These are phyloP conservation scores for Adelognathus sp. DNA, from an alignment of 2,888 invertebrate species.

Conservation along the genomic window DNA sequence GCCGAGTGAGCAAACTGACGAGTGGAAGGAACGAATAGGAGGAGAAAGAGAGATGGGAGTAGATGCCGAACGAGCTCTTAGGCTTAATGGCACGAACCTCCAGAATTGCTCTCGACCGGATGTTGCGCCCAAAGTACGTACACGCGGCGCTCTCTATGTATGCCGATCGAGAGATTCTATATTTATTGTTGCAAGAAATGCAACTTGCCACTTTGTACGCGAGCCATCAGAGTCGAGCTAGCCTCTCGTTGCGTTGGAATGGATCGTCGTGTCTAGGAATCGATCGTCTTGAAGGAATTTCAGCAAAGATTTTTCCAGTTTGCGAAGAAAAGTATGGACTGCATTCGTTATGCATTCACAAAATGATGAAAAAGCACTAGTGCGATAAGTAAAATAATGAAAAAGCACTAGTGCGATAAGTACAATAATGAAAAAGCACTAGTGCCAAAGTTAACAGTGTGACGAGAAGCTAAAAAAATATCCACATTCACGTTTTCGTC, in stretches of 20 bases:
- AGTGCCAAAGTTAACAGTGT: too few species aligned
- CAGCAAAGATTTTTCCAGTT: too few species aligned
- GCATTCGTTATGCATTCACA: too few species aligned
- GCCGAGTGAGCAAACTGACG: slow-evolving; percentile 24
- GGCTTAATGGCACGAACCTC: slow-evolving; percentile 46
- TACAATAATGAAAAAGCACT: too few species aligned
- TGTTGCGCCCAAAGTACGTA: slow-evolving; percentile 49
- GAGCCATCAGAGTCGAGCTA: neutral
- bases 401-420: too few species aligned
- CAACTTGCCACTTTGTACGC: slow-evolving; percentile 31
- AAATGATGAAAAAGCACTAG: too few species aligned
- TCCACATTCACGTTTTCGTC: too few species aligned
- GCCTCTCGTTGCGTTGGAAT: neutral
- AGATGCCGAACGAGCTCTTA: slow-evolving; percentile 41
- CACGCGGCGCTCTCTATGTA: too few species aligned
- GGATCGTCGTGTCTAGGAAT: neutral
- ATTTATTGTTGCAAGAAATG: slow-evolving; percentile 54
- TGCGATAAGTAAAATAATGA: too few species aligned
- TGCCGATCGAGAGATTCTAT: slow-evolving; percentile 39
- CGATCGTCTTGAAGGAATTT: neutral
- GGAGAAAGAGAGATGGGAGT: slow-evolving; percentile 1
- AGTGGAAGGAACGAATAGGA: slow-evolving; percentile 28
- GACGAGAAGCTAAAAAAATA: too few species aligned
- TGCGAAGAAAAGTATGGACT: too few species aligned
- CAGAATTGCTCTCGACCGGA: slow-evolving; percentile 58